Conservation (phyloP, 2,113 vertebrate species). For the Pachycephala philippinensis region DNA sequence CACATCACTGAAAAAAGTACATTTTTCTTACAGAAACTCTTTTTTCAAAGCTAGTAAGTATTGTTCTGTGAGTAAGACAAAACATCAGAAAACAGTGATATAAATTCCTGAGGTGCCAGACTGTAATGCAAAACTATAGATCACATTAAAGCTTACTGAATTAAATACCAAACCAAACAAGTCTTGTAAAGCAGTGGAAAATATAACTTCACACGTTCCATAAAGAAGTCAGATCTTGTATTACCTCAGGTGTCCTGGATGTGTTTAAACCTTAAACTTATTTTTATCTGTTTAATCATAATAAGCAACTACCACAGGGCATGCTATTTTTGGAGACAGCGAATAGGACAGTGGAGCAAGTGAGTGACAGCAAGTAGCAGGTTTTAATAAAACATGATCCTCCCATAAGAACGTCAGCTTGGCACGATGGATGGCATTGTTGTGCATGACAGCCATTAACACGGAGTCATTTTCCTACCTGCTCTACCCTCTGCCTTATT, state of each 20-base stretch:
- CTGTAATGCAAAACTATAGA: neutral
- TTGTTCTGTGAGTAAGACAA: neutral
- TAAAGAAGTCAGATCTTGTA: conserved; percentile 59
- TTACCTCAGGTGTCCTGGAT: conserved; percentile 69
- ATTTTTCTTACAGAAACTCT: neutral
- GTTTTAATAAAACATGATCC: conserved; percentile 75
- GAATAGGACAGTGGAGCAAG: conserved; percentile 50
- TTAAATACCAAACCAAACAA: conserved; percentile 71
- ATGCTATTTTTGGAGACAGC: conserved; percentile 73
- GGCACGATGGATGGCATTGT: neutral
- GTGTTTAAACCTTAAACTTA: conserved; percentile 67
- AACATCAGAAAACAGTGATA: neutral
- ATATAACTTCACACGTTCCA: conserved; percentile 62
- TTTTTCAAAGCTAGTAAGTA: neutral
- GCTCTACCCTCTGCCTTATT: conserved; percentile 41
- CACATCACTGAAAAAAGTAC: neutral
- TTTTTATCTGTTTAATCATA: conserved; percentile 77
- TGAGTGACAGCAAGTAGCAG: conserved; percentile 68
- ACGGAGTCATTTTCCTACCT: conserved; percentile 54
- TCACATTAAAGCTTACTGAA: conserved; percentile 32
- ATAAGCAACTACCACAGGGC: conserved; percentile 60
- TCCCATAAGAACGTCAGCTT: conserved; percentile 2
- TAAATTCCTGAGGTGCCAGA: neutral
- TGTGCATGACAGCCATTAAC: conserved; percentile 17
- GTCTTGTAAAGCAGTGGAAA: conserved; percentile 65